Evolutionary conservation across 2,113 vertebrate species (phyloP).

Genomic region (Typhlomys cinereus): DNA sequence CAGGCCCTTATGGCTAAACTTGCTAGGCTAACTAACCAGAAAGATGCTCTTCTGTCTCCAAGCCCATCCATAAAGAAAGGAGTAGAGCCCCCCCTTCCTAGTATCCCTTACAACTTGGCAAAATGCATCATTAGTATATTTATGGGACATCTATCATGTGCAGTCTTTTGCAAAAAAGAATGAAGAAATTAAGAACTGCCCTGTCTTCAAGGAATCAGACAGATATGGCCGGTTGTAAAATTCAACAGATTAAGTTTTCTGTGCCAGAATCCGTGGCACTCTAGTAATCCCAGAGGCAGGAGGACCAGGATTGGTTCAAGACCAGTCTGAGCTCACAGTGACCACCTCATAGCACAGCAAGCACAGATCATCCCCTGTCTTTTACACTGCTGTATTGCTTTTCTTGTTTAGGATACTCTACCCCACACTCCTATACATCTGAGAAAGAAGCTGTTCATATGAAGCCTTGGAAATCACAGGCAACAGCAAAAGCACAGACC

Average conservation of each 20-base stretch:
- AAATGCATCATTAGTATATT: neutral
- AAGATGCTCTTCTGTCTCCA: neutral
- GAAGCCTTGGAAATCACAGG: no score
- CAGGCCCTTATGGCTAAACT: conserved; percentile 24
- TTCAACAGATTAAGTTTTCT: neutral
- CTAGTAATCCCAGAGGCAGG: neutral
- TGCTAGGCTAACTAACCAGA: neutral
- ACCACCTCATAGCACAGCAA: neutral
- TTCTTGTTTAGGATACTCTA: no score
- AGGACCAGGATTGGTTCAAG: neutral
- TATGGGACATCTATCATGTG: neutral
- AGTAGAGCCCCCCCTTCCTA: neutral
- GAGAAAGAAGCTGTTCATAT: no score
- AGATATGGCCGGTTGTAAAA: neutral
- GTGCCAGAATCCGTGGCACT: no score
- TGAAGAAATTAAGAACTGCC: neutral
- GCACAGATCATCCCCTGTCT: no score
- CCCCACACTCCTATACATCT: no score
- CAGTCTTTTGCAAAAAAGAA: neutral
- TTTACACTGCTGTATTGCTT: no score
- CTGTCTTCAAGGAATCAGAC: neutral
- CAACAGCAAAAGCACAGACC: no score
- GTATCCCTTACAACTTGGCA: neutral
- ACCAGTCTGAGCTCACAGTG: neutral
- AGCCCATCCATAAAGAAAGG: neutral